Conservation (phyloP, 1,140 invertebrate species). For the Saccostrea glomerata region DNA sequence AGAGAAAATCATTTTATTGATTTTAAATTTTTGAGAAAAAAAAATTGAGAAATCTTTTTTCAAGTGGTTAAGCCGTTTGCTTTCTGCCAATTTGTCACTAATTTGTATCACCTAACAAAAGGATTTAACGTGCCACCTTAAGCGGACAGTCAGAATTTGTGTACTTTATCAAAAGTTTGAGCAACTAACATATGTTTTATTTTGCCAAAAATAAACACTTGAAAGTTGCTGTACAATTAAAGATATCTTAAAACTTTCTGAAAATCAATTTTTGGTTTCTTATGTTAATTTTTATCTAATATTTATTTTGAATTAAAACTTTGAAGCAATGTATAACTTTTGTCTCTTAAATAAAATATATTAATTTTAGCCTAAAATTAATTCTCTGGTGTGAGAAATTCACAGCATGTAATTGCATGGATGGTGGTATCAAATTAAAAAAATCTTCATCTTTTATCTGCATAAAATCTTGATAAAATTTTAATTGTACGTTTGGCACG, state of each 20-base stretch:
- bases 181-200: conserved; percentile 24
- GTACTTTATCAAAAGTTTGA: neutral
- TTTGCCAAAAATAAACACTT: conserved; percentile 29
- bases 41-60: neutral
- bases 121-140: neutral
- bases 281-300: conserved; percentile 6
- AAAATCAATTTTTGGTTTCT: conserved; percentile 16
- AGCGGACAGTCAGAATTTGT: neutral
- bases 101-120: neutral
- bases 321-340: neutral
- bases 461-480: conserved; percentile 30
- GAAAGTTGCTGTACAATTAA: conserved; percentile 6
- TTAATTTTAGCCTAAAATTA: neutral
- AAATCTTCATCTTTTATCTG: neutral
- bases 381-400: conserved; percentile 24
- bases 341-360: neutral
- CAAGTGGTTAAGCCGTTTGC: neutral
- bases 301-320: conserved; percentile 29
- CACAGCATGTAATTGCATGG: conserved; percentile 10
- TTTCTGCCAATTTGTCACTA: conserved; percentile 6
- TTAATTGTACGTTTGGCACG: conserved; percentile 38
- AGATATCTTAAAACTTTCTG: neutral
- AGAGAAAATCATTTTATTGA: conserved; percentile 30
- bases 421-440: neutral
- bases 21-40: neutral